Evolutionary conservation across 2,797 vertebrate genomes (phyloP).

Genomic region (Lagorchestes hirsutus): DNA sequence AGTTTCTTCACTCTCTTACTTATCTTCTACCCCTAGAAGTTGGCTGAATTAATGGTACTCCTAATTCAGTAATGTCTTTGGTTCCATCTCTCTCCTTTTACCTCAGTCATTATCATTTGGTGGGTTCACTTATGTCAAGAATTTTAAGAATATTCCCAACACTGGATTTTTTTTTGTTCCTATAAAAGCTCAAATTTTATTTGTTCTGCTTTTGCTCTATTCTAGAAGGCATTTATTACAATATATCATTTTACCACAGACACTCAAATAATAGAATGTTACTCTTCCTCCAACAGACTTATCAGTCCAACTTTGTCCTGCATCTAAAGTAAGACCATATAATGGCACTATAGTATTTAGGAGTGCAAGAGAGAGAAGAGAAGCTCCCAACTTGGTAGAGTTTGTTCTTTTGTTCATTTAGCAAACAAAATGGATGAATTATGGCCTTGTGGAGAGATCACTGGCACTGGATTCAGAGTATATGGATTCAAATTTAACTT

Average conservation of each 20-base stretch:
- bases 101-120: constrained; percentile 55
- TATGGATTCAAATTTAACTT: neutral
- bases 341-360: neutral
- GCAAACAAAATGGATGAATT: neutral
- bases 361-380: neutral
- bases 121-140: constrained; percentile 65
- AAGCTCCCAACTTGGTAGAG: neutral
- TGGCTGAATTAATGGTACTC: constrained; percentile 68
- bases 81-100: constrained; percentile 36
- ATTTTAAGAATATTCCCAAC: constrained; percentile 66
- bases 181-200: constrained; percentile 66
- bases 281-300: neutral
- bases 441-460: neutral
- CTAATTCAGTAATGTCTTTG: constrained; percentile 56
- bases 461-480: neutral
- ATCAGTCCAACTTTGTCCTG: neutral
- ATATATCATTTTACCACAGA: constrained; percentile 4
- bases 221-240: neutral
- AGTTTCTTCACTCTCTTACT: constrained; percentile 69
- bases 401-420: neutral
- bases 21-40: constrained; percentile 65
- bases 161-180: constrained; percentile 64
- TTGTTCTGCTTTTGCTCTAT: neutral
- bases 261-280: neutral
- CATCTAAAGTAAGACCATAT: neutral